Evolutionary conservation across 2,113 vertebrate species (phyloP).

Genomic region (Mus musculus): GRCm39 chr5:148486001-148486500

Average conservation of each 20-base stretch:
- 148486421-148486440: conserved; percentile 62
- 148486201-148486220: conserved; percentile 49
- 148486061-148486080: conserved; percentile 61
- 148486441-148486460: conserved; percentile 73
- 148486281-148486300: conserved; percentile 16
- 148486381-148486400: conserved; percentile 38
- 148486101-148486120: conserved; percentile 53
- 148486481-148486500: not conserved
- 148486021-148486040: not conserved
- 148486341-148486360: not conserved
- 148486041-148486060: not conserved
- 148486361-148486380: conserved; percentile 43
- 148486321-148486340: conserved; percentile 39
- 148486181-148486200: conserved; percentile 55
- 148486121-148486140: conserved; percentile 4
- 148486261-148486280: conserved; percentile 45
- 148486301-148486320: not conserved
- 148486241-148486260: not conserved
- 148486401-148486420: conserved; percentile 64
- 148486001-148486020: conserved; percentile 10
- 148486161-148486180: conserved; percentile 35
- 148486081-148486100: conserved; percentile 47
- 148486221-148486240: not conserved
- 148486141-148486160: conserved; percentile 17
- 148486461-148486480: conserved; percentile 60